These are phyloP conservation scores for Xanthorhoe spadicearia DNA, from an alignment of 2,888 invertebrate species.

Conservation along the genomic window DNA sequence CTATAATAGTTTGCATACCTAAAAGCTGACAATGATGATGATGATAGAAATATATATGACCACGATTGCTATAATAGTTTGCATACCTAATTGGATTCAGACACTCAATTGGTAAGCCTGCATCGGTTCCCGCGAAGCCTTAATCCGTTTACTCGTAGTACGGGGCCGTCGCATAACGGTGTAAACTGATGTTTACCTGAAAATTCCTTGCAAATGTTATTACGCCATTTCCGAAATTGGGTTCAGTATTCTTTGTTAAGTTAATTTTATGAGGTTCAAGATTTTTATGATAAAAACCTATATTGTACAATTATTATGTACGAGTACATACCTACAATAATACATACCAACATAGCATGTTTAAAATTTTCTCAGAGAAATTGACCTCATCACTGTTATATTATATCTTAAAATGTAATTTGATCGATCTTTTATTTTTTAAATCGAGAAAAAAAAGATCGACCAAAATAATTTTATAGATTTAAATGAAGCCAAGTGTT, in stretches of 20 bases:
- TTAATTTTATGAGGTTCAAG: background rate
- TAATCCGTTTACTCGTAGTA: constrained; percentile 13
- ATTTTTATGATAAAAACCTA: no score
- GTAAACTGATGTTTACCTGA: constrained; percentile 2
- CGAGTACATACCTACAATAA: no score
- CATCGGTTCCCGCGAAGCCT: constrained; percentile 7
- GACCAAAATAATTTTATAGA: background rate
- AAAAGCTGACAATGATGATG: background rate
- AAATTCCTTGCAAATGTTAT: constrained; percentile 23
- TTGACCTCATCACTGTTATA: no score
- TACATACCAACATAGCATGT: no score
- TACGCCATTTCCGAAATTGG: constrained; percentile 15
- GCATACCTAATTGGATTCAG: constrained; percentile 2
- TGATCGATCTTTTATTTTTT: background rate
- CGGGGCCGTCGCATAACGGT: constrained; percentile 6
- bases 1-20: background rate
- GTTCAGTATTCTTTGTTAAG: constrained; percentile 5
- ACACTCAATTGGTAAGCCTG: background rate
- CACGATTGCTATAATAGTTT: background rate
- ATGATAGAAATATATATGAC: background rate
- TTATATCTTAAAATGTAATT: background rate
- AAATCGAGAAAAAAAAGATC: no score
- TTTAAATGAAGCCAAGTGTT: background rate
- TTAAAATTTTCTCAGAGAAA: no score
- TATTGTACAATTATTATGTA: no score